Conservation (phyloP, 2,888 invertebrate genomes). For the Epirrhoe alternata region DNA sequence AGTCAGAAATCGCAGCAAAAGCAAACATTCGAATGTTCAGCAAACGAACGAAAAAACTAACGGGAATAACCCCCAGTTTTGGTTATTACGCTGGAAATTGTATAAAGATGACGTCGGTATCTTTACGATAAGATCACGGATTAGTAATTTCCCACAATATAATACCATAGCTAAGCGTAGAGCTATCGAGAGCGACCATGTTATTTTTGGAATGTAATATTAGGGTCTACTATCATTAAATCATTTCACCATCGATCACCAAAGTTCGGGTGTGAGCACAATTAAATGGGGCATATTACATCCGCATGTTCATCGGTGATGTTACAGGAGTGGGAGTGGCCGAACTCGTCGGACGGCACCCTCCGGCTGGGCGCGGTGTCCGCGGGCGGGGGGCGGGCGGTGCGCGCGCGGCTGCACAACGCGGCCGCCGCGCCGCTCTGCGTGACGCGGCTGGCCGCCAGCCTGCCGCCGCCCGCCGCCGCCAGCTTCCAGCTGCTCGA, state of each 20-base stretch:
- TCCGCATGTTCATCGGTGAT: too few species aligned
- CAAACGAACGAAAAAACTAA: too few species aligned
- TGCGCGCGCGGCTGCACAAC: slow-evolving; percentile 80
- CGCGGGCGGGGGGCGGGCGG: slow-evolving; percentile 88
- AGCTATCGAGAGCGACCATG: background rate
- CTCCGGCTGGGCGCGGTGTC: slow-evolving; percentile 88
- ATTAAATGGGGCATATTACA: too few species aligned
- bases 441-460: slow-evolving; percentile 53
- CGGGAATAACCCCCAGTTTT: too few species aligned
- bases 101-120: too few species aligned
- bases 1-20: too few species aligned
- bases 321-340: slow-evolving; percentile 72
- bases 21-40: too few species aligned
- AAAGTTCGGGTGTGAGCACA: background rate
- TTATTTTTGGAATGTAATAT: too few species aligned
- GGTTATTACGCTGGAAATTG: background rate
- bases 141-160: background rate
- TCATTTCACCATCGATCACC: background rate
- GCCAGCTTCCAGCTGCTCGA: slow-evolving; percentile 34
- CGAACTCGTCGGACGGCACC: slow-evolving; percentile 51
- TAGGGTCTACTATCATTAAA: too few species aligned
- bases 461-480: slow-evolving; percentile 39
- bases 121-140: too few species aligned
- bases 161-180: background rate
- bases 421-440: slow-evolving; percentile 60